phyloP scores from a whole-genome alignment of 2,888 invertebrate species.

The Epistrophella euchroma region DNA sequence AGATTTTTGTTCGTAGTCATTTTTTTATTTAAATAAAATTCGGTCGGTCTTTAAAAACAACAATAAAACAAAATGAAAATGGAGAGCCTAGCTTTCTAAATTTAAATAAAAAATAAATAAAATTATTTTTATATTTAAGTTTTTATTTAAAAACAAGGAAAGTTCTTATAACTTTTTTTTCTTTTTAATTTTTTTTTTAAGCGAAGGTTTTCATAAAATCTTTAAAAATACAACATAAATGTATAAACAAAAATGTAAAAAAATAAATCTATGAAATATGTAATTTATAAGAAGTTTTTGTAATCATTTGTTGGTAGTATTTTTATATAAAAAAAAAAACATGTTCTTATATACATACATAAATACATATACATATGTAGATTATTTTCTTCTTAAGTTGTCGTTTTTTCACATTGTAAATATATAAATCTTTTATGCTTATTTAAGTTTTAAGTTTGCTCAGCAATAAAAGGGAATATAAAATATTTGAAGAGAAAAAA shows the following conservation, averaged over 20 bases:
- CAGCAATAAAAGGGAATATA: constrained; percentile 45
- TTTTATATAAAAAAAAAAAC: constrained; percentile 31
- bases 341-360: background rate
- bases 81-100: constrained; percentile 62
- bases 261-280: constrained; percentile 29
- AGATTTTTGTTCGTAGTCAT: constrained; percentile 58
- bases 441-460: constrained; percentile 36
- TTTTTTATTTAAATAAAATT: constrained; percentile 26
- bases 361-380: background rate
- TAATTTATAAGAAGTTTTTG: constrained; percentile 52
- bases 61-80: constrained; percentile 10
- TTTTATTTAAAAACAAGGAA: constrained; percentile 45
- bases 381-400: constrained; percentile 16
- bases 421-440: constrained; percentile 34
- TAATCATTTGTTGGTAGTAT: constrained; percentile 45
- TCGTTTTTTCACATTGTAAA: constrained; percentile 64
- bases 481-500: constrained; percentile 16
- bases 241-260: constrained; percentile 62
- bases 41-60: constrained; percentile 16
- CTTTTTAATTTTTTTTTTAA: constrained; percentile 28
- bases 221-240: constrained; percentile 50
- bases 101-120: background rate
- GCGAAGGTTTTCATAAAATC: constrained; percentile 73
- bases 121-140: constrained; percentile 17
- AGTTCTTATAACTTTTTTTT: constrained; percentile 37